Evolutionary conservation across 1,140 invertebrate genomes (phyloP).

Genomic region (Tetramorium simillimum): DNA sequence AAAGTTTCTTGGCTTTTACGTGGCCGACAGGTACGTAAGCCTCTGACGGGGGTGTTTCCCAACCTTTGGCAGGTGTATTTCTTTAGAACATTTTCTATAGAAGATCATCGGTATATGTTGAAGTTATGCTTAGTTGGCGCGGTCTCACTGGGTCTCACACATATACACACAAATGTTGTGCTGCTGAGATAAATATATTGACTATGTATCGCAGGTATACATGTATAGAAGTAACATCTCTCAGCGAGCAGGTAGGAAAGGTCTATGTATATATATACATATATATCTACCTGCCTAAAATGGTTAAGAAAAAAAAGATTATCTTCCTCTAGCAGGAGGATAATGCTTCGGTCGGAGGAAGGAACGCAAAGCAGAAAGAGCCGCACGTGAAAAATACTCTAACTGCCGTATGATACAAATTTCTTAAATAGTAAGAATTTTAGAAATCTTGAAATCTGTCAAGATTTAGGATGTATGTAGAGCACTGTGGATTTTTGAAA

Average conservation of each 20-base stretch:
- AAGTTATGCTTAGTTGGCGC: conserved; percentile 4
- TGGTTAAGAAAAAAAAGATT: conserved; percentile 65
- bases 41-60: conserved; percentile 65
- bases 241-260: conserved; percentile 64
- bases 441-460: not conserved
- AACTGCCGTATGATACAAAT: not conserved
- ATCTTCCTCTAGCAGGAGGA: conserved; percentile 19
- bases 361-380: not conserved
- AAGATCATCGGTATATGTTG: conserved; percentile 15
- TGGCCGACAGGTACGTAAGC: conserved; percentile 55
- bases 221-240: conserved; percentile 29
- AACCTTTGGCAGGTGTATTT: conserved; percentile 73
- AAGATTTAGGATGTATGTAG: not conserved
- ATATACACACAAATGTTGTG: not conserved
- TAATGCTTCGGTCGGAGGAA: not conserved
- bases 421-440: not conserved
- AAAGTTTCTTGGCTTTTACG: conserved; percentile 68
- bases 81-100: conserved; percentile 62
- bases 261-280: conserved; percentile 31
- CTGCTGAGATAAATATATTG: conserved; percentile 67
- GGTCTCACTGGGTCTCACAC: not conserved
- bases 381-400: conserved; percentile 41
- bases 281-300: conserved; percentile 56
- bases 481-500: not conserved
- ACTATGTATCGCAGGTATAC: conserved; percentile 57